phyloP scores from a whole-genome alignment of 1,140 invertebrate genomes.

The Drosophila leontia region DNA sequence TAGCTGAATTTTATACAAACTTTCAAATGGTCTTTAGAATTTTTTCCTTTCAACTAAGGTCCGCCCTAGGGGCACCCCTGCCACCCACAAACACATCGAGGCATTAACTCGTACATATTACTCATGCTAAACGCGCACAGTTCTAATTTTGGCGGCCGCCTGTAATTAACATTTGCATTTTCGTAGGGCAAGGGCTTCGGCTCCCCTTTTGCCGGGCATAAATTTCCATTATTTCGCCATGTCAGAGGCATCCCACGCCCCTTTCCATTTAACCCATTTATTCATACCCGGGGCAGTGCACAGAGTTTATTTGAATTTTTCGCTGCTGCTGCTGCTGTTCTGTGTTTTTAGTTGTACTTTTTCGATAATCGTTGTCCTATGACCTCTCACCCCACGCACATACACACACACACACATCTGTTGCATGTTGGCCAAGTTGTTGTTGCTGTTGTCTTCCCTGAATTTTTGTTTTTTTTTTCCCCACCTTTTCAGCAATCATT shows the following conservation, averaged over 20 bases:
- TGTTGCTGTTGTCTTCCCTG: constrained; percentile 48
- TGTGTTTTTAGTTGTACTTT: constrained; percentile 28
- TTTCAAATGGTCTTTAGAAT: not conserved
- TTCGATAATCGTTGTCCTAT: constrained; percentile 28
- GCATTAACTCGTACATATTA: constrained; percentile 43
- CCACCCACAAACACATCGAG: constrained; percentile 23
- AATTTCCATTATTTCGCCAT: constrained; percentile 64
- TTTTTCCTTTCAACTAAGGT: constrained; percentile 8
- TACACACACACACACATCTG: constrained; percentile 46
- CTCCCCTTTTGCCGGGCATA: constrained; percentile 25
- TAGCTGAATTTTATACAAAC: not conserved
- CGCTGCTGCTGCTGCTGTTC: constrained; percentile 4
- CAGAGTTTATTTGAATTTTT: constrained; percentile 50
- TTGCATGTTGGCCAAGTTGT: constrained; percentile 65
- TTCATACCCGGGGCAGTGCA: constrained; percentile 11
- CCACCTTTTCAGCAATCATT: constrained; percentile 25
- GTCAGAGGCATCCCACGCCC: constrained; percentile 24
- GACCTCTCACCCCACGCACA: constrained; percentile 2
- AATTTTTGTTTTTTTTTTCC: constrained; percentile 30
- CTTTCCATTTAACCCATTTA: constrained; percentile 34
- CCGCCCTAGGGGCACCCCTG: constrained; percentile 17
- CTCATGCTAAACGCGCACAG: constrained; percentile 67
- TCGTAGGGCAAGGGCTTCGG: constrained; percentile 34
- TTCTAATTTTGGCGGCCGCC: constrained; percentile 58
- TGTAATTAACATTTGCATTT: constrained; percentile 81